Evolutionary conservation across 1,140 invertebrate species (phyloP).

Genomic region (Drosophila truncata): DNA sequence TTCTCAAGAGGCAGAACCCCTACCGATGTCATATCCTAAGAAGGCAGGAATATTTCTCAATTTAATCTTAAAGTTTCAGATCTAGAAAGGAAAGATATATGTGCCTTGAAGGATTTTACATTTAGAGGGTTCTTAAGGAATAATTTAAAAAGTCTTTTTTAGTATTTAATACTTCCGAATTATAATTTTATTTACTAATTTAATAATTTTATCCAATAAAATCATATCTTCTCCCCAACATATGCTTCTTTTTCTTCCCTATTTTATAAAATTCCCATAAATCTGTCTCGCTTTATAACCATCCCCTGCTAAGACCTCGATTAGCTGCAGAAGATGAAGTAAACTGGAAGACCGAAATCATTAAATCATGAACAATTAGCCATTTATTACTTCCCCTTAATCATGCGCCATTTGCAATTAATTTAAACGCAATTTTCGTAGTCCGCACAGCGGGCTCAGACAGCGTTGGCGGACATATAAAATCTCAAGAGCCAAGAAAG

Average conservation of each 20-base stretch:
- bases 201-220: background rate
- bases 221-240: background rate
- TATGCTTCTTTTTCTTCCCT: background rate
- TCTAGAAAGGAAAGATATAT: background rate
- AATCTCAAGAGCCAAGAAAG: constrained; percentile 60
- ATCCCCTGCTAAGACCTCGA: constrained; percentile 6
- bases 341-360: constrained; percentile 55
- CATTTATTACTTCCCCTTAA: constrained; percentile 80
- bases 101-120: background rate
- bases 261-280: constrained; percentile 3
- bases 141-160: too few species aligned
- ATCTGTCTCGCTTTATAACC: background rate
- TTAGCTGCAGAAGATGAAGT: constrained; percentile 30
- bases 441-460: constrained; percentile 61
- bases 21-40: constrained; percentile 8
- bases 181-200: too few species aligned
- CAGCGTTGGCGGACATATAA: constrained; percentile 56
- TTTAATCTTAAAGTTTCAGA: background rate
- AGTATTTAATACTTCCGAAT: too few species aligned
- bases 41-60: constrained; percentile 1
- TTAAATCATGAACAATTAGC: constrained; percentile 82
- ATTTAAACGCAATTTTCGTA: constrained; percentile 80
- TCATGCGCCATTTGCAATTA: constrained; percentile 83
- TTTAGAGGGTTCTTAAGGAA: background rate
- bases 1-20: constrained; percentile 44